Evolutionary conservation across 2,113 vertebrate genomes (phyloP).

Genomic region (Bagarius yarrelli): DNA sequence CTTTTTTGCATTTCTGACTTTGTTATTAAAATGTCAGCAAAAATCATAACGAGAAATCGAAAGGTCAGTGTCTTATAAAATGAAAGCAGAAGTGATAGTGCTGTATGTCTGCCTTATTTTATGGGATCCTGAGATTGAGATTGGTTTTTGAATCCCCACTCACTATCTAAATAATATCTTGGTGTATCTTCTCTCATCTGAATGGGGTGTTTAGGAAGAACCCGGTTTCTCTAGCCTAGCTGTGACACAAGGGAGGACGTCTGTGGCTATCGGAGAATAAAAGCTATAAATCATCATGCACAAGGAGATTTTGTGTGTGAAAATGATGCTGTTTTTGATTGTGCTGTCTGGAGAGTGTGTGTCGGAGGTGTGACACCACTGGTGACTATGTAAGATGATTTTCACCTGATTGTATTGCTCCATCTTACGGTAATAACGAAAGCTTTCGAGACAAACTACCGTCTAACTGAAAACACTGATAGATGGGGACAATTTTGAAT

Average conservation of each 20-base stretch:
- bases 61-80: background rate
- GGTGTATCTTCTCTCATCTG: conserved; percentile 3
- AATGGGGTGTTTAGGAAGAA: conserved; percentile 14
- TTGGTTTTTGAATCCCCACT: background rate
- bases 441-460: conserved; percentile 18
- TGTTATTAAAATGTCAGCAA: background rate
- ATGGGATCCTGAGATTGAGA: background rate
- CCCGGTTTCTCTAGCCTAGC: background rate
- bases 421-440: conserved; percentile 25
- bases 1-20: background rate
- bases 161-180: background rate
- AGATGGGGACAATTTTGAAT: conserved; percentile 28
- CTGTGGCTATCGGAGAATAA: background rate
- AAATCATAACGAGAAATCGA: no score
- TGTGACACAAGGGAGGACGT: background rate
- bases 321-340: background rate
- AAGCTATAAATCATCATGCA: conserved; percentile 22
- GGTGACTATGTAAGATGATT: conserved; percentile 23
- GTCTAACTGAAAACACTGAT: conserved; percentile 25
- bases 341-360: background rate
- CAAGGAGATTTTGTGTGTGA: background rate
- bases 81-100: background rate
- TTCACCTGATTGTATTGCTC: conserved; percentile 10
- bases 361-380: conserved; percentile 12
- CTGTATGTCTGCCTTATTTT: background rate